Percentiles rank a stretch among this genome's conserved stretches.
Evolutionary conservation across 2,113 vertebrate genomes (phyloP).

Genomic region (Phoenicopterus ruber): DNA sequence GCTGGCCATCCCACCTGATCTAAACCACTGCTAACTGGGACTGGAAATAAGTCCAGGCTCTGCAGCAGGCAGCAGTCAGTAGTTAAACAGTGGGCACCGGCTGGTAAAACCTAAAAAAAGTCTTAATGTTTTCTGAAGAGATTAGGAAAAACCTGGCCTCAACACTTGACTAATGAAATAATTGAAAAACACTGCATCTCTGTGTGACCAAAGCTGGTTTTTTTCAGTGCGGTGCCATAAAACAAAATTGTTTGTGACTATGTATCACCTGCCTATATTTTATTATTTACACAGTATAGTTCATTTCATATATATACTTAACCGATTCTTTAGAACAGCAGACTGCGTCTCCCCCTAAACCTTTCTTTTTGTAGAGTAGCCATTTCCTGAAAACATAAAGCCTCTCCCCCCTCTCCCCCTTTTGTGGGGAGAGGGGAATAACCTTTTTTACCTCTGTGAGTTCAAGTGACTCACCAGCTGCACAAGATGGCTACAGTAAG

Average conservation of each 20-base stretch:
- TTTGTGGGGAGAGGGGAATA: not conserved
- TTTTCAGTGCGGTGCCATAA: not conserved
- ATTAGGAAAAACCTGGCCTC: not conserved
- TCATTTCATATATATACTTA: not conserved
- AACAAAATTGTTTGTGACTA: not conserved
- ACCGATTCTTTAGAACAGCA: not conserved
- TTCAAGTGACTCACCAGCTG: not conserved
- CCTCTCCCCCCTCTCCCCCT: not conserved
- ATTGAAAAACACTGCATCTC: not conserved
- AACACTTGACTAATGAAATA: not conserved
- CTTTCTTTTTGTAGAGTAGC: not conserved
- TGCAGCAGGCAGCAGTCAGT: not conserved
- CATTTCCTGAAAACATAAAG: not conserved
- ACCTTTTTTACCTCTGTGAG: not conserved
- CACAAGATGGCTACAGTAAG: not conserved
- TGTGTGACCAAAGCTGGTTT: not conserved
- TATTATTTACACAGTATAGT: not conserved
- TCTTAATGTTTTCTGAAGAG: not conserved
- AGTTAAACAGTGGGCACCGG: not conserved
- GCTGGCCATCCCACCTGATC: not conserved
- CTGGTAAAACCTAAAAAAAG: not conserved
- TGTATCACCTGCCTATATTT: not conserved
- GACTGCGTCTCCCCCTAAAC: not conserved
- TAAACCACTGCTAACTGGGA: not conserved
- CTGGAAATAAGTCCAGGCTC: not conserved